phyloP scores from a whole-genome alignment of 2,888 invertebrate species.

The Xiphydria camelus region DNA sequence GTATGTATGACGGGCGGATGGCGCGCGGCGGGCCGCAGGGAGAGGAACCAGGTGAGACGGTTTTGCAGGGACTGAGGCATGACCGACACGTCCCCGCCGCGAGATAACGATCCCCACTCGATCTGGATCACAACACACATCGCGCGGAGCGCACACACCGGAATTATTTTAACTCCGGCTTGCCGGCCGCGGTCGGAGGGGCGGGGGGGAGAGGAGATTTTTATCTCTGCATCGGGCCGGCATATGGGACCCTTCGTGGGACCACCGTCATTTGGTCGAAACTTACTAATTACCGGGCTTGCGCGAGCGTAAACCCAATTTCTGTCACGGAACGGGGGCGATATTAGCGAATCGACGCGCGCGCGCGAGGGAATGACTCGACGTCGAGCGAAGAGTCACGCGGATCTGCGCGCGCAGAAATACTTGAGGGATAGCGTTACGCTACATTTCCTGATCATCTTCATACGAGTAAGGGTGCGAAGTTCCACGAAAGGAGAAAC shows the following conservation, averaged over 20 bases:
- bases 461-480: too few relatives aligned
- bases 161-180: conserved; percentile 28
- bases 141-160: conserved; percentile 28
- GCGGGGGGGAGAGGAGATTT: conserved; percentile 36
- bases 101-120: conserved; percentile 54
- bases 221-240: conserved; percentile 35
- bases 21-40: conserved; percentile 13
- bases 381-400: conserved; percentile 22
- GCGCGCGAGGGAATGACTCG: too few relatives aligned
- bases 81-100: conserved; percentile 43
- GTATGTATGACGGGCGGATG: conserved; percentile 13
- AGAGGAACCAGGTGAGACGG: conserved; percentile 53
- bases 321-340: conserved; percentile 39
- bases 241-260: conserved; percentile 46
- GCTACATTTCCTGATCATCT: too few relatives aligned
- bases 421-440: too few relatives aligned
- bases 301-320: conserved; percentile 54
- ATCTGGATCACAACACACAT: conserved; percentile 53
- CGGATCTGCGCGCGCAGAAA: not conserved
- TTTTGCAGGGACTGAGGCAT: conserved; percentile 52
- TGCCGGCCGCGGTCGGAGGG: conserved; percentile 20
- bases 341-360: too few relatives aligned
- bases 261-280: conserved; percentile 52
- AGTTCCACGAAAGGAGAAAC: too few relatives aligned
- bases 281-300: conserved; percentile 53